A percentile compares a stretch with the other conserved stretches of the same genome.
phyloP scores from a whole-genome alignment of 2,113 vertebrate species.

The Tympanuchus pallidicinctus region DNA sequence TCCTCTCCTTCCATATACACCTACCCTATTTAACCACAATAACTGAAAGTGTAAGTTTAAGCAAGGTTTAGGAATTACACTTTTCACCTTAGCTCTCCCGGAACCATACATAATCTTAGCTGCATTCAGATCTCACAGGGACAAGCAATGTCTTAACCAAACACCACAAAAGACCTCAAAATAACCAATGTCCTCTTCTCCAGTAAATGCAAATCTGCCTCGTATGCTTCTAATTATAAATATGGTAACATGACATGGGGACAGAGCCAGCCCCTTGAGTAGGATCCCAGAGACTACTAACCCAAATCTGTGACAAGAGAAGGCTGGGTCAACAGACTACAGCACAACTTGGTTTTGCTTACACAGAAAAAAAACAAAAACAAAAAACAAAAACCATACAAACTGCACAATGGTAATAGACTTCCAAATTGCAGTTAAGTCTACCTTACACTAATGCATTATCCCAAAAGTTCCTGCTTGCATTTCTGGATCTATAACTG shows the following conservation, averaged over 20 bases:
- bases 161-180: constrained; percentile 23
- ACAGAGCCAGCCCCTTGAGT: background rate
- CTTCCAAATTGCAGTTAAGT: background rate
- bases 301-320: background rate
- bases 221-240: constrained; percentile 57
- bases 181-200: constrained; percentile 36
- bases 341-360: background rate
- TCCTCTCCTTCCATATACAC: background rate
- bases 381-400: background rate
- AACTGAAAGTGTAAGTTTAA: background rate
- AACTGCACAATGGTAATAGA: background rate
- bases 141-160: background rate
- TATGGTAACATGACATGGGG: constrained; percentile 44
- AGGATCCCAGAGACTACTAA: constrained; percentile 9
- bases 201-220: background rate
- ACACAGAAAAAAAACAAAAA: too few species aligned
- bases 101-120: background rate
- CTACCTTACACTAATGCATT: background rate
- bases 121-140: background rate
- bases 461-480: background rate
- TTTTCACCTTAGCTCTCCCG: background rate
- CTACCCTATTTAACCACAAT: background rate
- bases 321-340: background rate
- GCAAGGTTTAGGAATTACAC: background rate
- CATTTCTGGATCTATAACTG: background rate